phyloP scores from a whole-genome alignment of 2,888 invertebrate genomes.

The Oligia fasciuncula region DNA sequence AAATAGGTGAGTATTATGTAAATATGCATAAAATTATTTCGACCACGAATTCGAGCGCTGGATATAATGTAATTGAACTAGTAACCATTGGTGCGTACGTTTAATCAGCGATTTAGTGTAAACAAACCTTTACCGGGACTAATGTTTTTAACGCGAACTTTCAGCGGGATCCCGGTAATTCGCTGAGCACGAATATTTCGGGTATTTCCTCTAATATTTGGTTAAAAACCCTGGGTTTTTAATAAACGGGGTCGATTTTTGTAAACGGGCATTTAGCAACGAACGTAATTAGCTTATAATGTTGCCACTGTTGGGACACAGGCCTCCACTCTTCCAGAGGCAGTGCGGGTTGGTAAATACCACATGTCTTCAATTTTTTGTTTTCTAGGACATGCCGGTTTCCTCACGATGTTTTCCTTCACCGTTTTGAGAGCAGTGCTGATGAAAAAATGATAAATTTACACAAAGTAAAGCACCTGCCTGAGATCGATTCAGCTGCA shows the following conservation, averaged over 20 bases:
- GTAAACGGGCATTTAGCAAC: conserved; percentile 11
- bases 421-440: neutral
- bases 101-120: conserved; percentile 61
- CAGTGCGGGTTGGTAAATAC: neutral
- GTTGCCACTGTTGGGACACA: neutral
- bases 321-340: neutral
- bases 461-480: neutral
- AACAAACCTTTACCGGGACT: conserved; percentile 56
- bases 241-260: conserved; percentile 17
- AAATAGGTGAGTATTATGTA: conserved; percentile 9
- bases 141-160: conserved; percentile 62
- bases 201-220: conserved; percentile 46
- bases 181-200: conserved; percentile 44
- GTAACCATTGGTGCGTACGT: conserved; percentile 51
- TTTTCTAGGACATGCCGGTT: neutral
- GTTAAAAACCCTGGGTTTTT: conserved; percentile 31
- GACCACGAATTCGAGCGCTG: conserved; percentile 37
- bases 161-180: conserved; percentile 42
- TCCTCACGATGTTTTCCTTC: neutral
- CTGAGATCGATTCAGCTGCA: neutral
- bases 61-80: conserved; percentile 58
- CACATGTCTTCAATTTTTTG: neutral
- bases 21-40: conserved; percentile 34
- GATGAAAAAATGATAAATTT: neutral
- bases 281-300: neutral